Base-by-base conservation (phyloP, 2,888 invertebrate species). In the Vesta saturnalis region DNA sequence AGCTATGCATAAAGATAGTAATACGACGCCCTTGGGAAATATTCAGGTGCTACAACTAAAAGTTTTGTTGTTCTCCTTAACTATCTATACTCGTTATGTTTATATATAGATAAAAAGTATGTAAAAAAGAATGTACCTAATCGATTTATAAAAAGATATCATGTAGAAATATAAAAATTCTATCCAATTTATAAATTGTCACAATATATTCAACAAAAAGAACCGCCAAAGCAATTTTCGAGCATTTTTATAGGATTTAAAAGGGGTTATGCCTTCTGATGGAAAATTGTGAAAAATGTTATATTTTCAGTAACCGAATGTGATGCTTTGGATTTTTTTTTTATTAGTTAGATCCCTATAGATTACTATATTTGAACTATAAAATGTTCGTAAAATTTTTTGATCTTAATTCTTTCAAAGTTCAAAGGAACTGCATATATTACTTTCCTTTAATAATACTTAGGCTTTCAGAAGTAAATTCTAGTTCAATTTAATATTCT, bases 171-270 rank as follows among this genome's bases (percentile, higher is more conserved):
- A 62, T n/a, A 63, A 57, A 47, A 57, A 57, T 64, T 30, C 23
- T 19, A 60, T 60, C 54, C 43, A 21, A 56, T 65, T 59, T 60
- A 18, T 21, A 15, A 19, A 19, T 59, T 39, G 60, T 64, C 65
- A 46, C 60, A 64, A 52, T 64, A 35, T 60, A 64, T 64, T 60
- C 64, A 60, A 65, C 55, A 60, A 55, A 52, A 30, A 6, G 18
- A 19, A 18, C 52, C 52, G 58, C 30, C 12, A 30, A 64, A 49
- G 52, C 59, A 59, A 64, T 59, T 64, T 64, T 64, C 64, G 19
- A 49, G 52, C 64, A 43, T 46, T 64, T 64, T 64, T 59, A 58
- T 59, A 43, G 52, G 57, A 64, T 57, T 64, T 62, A 58, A 47
- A 30, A 35, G 47, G 16, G 43, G 43, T 60, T 64, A 52, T 52